Conservation (phyloP, 92 coral and sea anemone species). For the Palythoa caribaeorum region DNA sequence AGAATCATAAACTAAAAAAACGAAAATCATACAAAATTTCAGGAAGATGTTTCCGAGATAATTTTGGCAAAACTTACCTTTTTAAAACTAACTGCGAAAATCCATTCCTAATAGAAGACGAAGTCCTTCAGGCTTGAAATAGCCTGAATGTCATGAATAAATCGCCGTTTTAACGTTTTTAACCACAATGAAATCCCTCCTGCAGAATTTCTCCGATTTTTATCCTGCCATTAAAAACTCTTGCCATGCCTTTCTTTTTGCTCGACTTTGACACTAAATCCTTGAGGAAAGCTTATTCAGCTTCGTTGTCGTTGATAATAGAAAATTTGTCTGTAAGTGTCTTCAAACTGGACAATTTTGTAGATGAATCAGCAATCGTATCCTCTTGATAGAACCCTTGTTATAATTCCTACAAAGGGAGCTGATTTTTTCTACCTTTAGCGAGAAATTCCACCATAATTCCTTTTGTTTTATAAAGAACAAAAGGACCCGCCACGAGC, state of each 20-base stretch:
- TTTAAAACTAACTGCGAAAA: not conserved
- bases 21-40: slow-evolving; percentile 3
- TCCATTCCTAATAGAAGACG: not conserved
- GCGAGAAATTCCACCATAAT: not conserved
- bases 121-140: not conserved
- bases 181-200: no score
- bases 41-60: slow-evolving; percentile 3
- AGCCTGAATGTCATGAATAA: not conserved
- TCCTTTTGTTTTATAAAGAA: not conserved
- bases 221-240: no score
- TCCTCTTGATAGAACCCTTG: not conserved
- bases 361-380: not conserved
- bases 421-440: no score
- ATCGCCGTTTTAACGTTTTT: not conserved
- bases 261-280: no score
- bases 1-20: slow-evolving; percentile 9
- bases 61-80: slow-evolving; percentile 9
- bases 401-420: not conserved
- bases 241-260: no score
- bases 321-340: not conserved
- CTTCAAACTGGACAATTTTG: not conserved
- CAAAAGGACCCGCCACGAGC: no score
- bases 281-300: not conserved
- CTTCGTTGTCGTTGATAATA: not conserved
- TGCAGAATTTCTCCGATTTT: no score